Percentiles rank a stretch among this genome's conserved stretches.
These are phyloP conservation scores for Trissolcus brochymenae DNA, from an alignment of 2,888 invertebrate genomes.

Conservation along the genomic window DNA sequence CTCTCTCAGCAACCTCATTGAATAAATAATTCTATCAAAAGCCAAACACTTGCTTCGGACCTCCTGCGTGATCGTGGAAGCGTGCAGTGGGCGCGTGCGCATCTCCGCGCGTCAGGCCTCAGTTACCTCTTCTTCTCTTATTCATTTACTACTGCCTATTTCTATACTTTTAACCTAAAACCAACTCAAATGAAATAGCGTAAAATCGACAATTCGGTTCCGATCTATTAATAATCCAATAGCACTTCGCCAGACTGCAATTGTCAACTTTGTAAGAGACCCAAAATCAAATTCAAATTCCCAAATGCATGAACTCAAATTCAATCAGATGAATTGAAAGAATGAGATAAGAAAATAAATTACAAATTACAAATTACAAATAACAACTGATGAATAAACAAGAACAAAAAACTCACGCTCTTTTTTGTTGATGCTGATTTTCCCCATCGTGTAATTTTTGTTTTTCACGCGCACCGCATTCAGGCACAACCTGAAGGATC, in stretches of 20 bases:
- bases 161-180: constrained; percentile 45
- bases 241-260: constrained; percentile 32
- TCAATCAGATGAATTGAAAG: no score
- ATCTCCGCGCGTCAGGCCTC: constrained; percentile 20
- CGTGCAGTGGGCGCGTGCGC: constrained; percentile 40
- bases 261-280: not conserved
- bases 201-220: constrained; percentile 27
- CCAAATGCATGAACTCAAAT: no score
- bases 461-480: constrained; percentile 19
- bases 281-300: not conserved
- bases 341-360: no score
- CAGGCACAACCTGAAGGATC: not conserved
- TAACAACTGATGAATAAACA: no score
- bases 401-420: constrained; percentile 13
- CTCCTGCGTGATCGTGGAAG: constrained; percentile 13
- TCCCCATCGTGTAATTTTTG: constrained; percentile 52
- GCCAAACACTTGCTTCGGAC: constrained; percentile 5
- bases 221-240: constrained; percentile 45
- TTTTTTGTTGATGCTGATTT: constrained; percentile 62
- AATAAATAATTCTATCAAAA: constrained; percentile 12
- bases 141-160: constrained; percentile 43
- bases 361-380: no score
- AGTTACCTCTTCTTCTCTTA: constrained; percentile 19
- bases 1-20: not conserved
- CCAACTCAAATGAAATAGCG: constrained; percentile 16